Conservation (phyloP, 2,113 vertebrate genomes). For the Ceyx melanurus region DNA sequence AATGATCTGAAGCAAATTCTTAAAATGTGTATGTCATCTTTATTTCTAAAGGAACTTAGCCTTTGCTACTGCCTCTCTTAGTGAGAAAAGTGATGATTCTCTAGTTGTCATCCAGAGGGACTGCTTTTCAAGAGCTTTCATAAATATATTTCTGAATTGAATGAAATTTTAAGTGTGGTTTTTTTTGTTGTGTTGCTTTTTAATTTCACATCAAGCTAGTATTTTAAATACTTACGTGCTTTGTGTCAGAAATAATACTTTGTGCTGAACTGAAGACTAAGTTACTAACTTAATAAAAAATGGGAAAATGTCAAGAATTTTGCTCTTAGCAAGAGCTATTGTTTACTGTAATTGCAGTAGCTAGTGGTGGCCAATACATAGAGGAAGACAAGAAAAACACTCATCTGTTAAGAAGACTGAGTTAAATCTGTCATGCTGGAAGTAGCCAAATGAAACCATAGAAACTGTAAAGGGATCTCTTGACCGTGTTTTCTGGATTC, state of each 20-base stretch:
- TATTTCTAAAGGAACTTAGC: not conserved
- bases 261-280: not conserved
- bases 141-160: not conserved
- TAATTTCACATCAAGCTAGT: not conserved
- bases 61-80: not conserved
- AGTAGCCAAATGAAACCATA: constrained; percentile 5
- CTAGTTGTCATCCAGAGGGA: not conserved
- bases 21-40: not conserved
- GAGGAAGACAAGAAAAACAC: not conserved
- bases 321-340: not conserved
- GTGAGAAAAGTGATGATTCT: not conserved
- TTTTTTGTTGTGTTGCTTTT: not conserved
- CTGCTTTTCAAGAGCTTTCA: not conserved
- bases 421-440: not conserved
- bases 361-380: not conserved
- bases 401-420: not conserved
- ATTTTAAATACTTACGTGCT: not conserved
- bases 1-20: not conserved
- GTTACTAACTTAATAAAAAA: not conserved
- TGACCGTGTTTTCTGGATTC: not conserved
- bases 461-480: not conserved
- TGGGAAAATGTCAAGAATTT: not conserved
- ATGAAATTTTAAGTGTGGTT: not conserved
- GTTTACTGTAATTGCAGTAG: not conserved
- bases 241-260: not conserved